Base-by-base conservation (phyloP, 2,888 invertebrate genomes). In the Dexiosoma caninum region DNA sequence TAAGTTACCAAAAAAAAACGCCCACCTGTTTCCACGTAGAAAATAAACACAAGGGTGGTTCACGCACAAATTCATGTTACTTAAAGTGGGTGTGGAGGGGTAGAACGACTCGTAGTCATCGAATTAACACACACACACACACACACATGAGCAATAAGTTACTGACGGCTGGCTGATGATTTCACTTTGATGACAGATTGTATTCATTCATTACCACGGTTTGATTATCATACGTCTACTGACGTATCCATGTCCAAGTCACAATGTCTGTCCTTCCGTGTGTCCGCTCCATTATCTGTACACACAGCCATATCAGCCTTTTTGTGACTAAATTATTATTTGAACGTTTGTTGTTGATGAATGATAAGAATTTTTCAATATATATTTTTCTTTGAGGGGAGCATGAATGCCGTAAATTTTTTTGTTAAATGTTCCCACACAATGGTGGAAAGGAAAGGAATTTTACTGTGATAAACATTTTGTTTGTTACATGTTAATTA, bases 161-260 rank as follows among this genome's bases (percentile, higher is more conserved):
- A n/a, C 49, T 59, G 69, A 66, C 72, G 40, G 10, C 59, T 72
- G 53, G 64, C 57, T 67, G 76, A 78, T 76, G 53, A 70, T 77
- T 84, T 83, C 81, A 69, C 86, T 88, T 87, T 88, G 88, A 88
- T 88, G 86, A 86, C 85, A 87, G 88, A 88, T 86, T 88, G 86
- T 86, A 85, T 88, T 88, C 87, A 86, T 88, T 87, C 87, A 86
- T 88, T 87, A 85, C 83, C 84, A 78, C 84, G 82, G 78, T 74
- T 53, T 51, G 44, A 64, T 12, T 37, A 16, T 53, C 4, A 3
- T 6, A 44, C n/a, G n/a, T 49, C 66, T 42, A 27, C 27, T 44
- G 53, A 8, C 70, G 30, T 60, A 59, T 32, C 59, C 42, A 55
- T 78, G 70, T 59, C 70, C 64, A 71, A 42, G 70, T 57, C 23